Evolutionary conservation across 2,888 invertebrate species (phyloP).

Genomic region (Agrilus cyanescens): DNA sequence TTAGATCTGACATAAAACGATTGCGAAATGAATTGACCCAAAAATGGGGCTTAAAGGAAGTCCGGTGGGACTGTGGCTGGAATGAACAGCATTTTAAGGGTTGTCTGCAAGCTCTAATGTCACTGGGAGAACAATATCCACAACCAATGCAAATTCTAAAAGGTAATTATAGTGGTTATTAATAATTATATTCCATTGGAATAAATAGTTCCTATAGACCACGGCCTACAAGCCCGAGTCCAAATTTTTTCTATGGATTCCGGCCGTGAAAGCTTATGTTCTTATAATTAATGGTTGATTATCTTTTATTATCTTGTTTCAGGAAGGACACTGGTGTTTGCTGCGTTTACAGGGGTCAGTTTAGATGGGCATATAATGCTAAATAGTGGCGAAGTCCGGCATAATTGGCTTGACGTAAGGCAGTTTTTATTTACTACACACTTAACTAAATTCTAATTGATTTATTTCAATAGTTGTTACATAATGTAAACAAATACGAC

Average conservation of each 20-base stretch:
- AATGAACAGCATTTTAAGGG: slow-evolving; percentile 81
- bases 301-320: slow-evolving; percentile 21
- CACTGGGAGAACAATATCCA: slow-evolving; percentile 63
- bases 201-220: no score
- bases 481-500: slow-evolving; percentile 68
- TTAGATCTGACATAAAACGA: slow-evolving; percentile 62
- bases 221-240: not conserved
- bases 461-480: slow-evolving; percentile 51
- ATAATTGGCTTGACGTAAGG: slow-evolving; percentile 86
- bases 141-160: slow-evolving; percentile 54
- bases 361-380: slow-evolving; percentile 82
- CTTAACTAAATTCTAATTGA: slow-evolving; percentile 4
- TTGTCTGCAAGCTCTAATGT: slow-evolving; percentile 73
- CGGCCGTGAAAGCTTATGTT: not conserved
- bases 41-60: slow-evolving; percentile 44
- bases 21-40: slow-evolving; percentile 49
- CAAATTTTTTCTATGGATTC: not conserved
- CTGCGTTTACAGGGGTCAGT: slow-evolving; percentile 83
- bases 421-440: slow-evolving; percentile 3
- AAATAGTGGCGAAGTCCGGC: slow-evolving; percentile 84
- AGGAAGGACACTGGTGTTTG: slow-evolving; percentile 74
- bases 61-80: slow-evolving; percentile 77
- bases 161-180: slow-evolving; percentile 32
- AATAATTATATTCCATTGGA: not conserved
- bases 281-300: not conserved